Evolutionary conservation across 1,140 invertebrate species (phyloP).

Genomic region (Stegodyphus mimosarum): DNA sequence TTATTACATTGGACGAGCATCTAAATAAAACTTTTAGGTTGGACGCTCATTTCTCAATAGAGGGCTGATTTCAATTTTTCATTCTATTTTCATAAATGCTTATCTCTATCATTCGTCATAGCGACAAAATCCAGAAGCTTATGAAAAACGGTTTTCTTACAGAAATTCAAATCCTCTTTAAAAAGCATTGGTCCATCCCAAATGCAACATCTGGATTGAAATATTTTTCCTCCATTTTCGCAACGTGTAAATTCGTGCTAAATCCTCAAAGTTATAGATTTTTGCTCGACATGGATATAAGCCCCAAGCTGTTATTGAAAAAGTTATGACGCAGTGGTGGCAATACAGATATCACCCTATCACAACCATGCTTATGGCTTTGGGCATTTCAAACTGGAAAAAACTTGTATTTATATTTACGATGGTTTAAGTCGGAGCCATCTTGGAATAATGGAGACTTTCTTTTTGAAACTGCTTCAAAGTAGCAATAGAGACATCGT

Average conservation of each 20-base stretch:
- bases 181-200: constrained; percentile 15
- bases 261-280: constrained; percentile 50
- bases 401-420: constrained; percentile 19
- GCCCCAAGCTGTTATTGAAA: constrained; percentile 36
- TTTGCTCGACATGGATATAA: constrained; percentile 23
- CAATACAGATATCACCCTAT: not conserved
- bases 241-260: constrained; percentile 49
- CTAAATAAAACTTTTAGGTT: too few relatives aligned
- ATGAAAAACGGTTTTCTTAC: constrained; percentile 24
- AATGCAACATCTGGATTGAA: constrained; percentile 5
- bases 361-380: not conserved
- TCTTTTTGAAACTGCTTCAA: too few relatives aligned
- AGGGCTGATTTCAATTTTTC: not conserved
- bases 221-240: constrained; percentile 14
- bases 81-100: constrained; percentile 25
- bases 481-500: too few relatives aligned
- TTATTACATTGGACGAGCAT: too few relatives aligned
- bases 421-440: constrained; percentile 3
- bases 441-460: too few relatives aligned
- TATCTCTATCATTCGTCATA: not conserved
- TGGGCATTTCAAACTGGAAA: not conserved
- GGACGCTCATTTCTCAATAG: too few relatives aligned
- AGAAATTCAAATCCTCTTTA: constrained; percentile 39
- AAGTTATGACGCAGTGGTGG: not conserved
- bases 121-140: constrained; percentile 16